These are phyloP conservation scores for Koerneria pararmatus DNA, from an alignment of 2,888 invertebrate species.

Conservation along the genomic window DNA sequence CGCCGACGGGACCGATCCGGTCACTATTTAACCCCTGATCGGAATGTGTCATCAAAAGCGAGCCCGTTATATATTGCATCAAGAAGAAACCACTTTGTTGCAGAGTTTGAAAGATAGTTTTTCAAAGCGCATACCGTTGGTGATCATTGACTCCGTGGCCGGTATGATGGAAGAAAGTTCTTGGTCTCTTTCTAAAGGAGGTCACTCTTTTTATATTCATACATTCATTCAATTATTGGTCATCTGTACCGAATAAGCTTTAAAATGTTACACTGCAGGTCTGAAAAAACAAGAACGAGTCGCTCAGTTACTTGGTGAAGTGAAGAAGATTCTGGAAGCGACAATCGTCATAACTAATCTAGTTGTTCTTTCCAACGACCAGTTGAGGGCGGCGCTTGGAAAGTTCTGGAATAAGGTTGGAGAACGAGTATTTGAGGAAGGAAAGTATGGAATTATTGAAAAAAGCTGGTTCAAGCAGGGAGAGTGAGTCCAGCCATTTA, in stretches of 20 bases:
- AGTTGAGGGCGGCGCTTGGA: conserved; percentile 17
- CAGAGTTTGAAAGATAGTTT: too few relatives aligned
- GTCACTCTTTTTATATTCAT: background rate
- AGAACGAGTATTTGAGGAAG: too few relatives aligned
- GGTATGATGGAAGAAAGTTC: conserved; percentile 19
- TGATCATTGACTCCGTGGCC: conserved; percentile 17
- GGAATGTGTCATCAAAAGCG: too few relatives aligned
- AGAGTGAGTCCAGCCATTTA: too few relatives aligned
- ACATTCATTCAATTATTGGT: background rate
- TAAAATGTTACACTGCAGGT: conserved; percentile 6
- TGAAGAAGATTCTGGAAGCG: conserved; percentile 14
- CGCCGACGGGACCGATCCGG: too few relatives aligned
- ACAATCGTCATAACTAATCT: conserved; percentile 17
- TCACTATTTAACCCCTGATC: too few relatives aligned
- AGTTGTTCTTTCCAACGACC: conserved; percentile 7
- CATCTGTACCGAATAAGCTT: too few relatives aligned
- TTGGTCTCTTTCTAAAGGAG: conserved; percentile 18
- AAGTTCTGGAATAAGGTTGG: conserved; percentile 19
- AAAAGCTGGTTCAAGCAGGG: too few relatives aligned
- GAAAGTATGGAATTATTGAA: too few relatives aligned
- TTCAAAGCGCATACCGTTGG: conserved; percentile 4
- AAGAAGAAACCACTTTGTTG: too few relatives aligned
- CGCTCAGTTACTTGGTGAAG: background rate
- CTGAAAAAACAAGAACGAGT: conserved; percentile 15
- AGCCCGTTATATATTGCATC: too few relatives aligned